Evolutionary conservation across 2,797 vertebrate genomes (phyloP), one percentile per base, ranked within the genome.

Genomic region (Melanotaenia parkinsoni): DNA sequence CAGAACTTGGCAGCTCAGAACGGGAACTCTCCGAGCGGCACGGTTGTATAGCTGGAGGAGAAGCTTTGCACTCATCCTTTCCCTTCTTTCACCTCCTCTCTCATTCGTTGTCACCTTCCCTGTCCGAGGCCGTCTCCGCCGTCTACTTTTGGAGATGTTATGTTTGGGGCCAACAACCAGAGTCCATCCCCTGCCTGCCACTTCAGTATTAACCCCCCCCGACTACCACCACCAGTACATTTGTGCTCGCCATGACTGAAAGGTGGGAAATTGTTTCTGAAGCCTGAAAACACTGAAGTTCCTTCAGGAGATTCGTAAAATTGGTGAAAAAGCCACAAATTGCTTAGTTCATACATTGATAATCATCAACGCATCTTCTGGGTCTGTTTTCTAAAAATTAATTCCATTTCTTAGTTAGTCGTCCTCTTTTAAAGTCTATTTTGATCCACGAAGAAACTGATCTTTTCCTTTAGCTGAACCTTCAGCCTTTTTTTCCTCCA

Each of bases 11-110:
- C 95, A 61, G 94, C 96, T 87, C 96, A 97, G 88, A 96, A 97
- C 16, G 95, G 96, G 68, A 96, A 91, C 91, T 97, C 96, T 69
- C 96, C 96, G 0, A 96, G 96, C 6, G 96, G 96, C 87, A 97
- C 96, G 0, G 96, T 97, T 81, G 96, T 97, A 94, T 97, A 96
- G 93, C 92, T 79, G 83, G 63, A 89, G 80, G 81, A 70, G 82
- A 86, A 80, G 77, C 83, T 83, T 83, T 90, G 86, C 83, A 80
- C 78, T 83, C 79, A 30, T 61, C 74, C 70, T 57, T 66, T 70
- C 67, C 58, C 68, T 61, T 43, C 60, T 33, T 62, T 57, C 56
- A n/a, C 60, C 64, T 45, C 65, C 61, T 37, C 57, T 53, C 59
- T 30, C 32, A n/a, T 53, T 59, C 61, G 28, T 16, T 33, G 11